Evolutionary conservation across 2,113 vertebrate species (phyloP).

Genomic region (Trematomus loennbergii): DNA sequence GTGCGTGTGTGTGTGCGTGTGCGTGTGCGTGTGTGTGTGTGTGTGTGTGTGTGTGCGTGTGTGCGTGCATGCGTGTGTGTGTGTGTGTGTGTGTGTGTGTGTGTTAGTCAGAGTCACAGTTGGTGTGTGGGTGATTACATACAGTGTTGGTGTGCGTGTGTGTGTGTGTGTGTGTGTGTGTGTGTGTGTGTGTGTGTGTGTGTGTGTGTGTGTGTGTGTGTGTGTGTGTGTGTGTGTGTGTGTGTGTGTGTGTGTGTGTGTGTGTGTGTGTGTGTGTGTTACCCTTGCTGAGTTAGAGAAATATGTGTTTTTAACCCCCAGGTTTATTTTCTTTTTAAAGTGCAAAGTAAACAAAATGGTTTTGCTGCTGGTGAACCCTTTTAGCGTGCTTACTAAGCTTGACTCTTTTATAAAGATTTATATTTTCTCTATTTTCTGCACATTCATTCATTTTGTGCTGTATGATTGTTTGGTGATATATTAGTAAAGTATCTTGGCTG

Average conservation of each 20-base stretch:
- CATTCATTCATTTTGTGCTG: constrained; percentile 5
- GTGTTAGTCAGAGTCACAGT: too few relatives aligned
- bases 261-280: too few relatives aligned
- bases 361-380: constrained; percentile 3
- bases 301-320: constrained; percentile 25
- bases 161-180: not conserved
- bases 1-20: too few relatives aligned
- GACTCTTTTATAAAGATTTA: constrained; percentile 23
- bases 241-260: too few relatives aligned
- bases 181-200: not conserved
- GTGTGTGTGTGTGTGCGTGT: too few relatives aligned
- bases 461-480: not conserved
- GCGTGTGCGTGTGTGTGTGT: too few relatives aligned
- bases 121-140: too few relatives aligned
- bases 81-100: too few relatives aligned
- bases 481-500: not conserved
- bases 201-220: constrained; percentile 1
- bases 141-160: too few relatives aligned
- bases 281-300: too few relatives aligned
- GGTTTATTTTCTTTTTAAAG: constrained; percentile 33
- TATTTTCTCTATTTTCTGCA: constrained; percentile 14
- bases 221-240: not conserved
- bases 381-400: not conserved
- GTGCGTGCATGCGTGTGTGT: too few relatives aligned
- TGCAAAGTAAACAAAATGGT: constrained; percentile 25